phyloP scores from a whole-genome alignment of 2,888 invertebrate genomes.

The Lamellibrachia columna region DNA sequence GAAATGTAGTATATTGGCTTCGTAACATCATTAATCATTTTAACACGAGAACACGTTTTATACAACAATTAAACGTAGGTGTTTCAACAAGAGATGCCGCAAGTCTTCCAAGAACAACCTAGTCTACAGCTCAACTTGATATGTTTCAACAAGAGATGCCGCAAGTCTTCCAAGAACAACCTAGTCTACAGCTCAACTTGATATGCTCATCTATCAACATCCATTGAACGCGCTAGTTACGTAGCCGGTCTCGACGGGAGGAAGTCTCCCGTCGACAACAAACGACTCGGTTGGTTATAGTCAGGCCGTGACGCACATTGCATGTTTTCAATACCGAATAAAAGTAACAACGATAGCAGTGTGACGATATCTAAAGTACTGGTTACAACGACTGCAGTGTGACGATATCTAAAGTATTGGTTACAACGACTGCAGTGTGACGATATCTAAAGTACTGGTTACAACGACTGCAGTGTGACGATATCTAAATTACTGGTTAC shows the following conservation, averaged over 20 bases:
- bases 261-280: not conserved
- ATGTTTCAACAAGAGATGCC: not conserved
- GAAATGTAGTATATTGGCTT: not conserved
- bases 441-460: too few relatives aligned
- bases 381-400: not conserved
- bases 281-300: not conserved
- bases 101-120: not conserved
- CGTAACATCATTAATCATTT: not conserved
- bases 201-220: not conserved
- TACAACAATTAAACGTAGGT: not conserved
- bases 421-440: too few relatives aligned
- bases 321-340: not conserved
- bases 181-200: not conserved
- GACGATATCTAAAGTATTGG: too few relatives aligned
- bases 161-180: not conserved
- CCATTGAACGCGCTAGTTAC: not conserved
- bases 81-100: not conserved
- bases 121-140: not conserved
- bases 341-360: not conserved
- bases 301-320: not conserved
- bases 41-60: slow-evolving; percentile 16
- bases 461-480: too few relatives aligned
- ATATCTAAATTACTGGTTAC: too few relatives aligned
- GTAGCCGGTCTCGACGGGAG: not conserved
- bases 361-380: not conserved